Evolutionary conservation across 2,888 invertebrate genomes (phyloP).

Genomic region (Caenorhabditis sp.): DNA sequence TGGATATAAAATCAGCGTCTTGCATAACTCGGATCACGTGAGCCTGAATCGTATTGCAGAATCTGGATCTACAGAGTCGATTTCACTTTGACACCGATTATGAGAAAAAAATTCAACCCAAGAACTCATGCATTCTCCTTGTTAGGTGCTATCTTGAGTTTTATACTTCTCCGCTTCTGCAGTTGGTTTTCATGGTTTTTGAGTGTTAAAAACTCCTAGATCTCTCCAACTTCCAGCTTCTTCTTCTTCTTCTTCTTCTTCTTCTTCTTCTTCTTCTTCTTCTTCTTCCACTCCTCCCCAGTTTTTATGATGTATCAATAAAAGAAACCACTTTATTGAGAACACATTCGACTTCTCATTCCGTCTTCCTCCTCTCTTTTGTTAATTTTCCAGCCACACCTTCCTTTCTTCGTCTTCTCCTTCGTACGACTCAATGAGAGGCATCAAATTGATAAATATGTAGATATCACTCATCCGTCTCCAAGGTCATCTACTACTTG

Average conservation of each 20-base stretch:
- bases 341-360: slow-evolving; percentile 2
- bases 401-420: slow-evolving; percentile 4
- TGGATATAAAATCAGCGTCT: too few relatives aligned
- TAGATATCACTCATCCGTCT: slow-evolving; percentile 46
- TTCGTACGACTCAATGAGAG: slow-evolving; percentile 32
- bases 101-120: too few relatives aligned
- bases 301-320: slow-evolving; percentile 25
- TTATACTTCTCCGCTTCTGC: background rate
- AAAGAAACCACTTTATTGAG: slow-evolving; percentile 16
- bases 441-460: slow-evolving; percentile 61
- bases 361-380: slow-evolving; percentile 2
- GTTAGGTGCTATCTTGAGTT: too few relatives aligned
- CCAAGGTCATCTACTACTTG: slow-evolving; percentile 51
- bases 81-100: too few relatives aligned
- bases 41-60: too few relatives aligned
- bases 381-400: slow-evolving; percentile 40
- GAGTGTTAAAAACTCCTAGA: background rate
- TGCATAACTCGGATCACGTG: too few relatives aligned
- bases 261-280: too few relatives aligned
- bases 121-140: too few relatives aligned
- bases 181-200: too few relatives aligned
- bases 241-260: too few relatives aligned
- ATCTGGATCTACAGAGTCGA: too few relatives aligned
- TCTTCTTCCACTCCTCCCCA: slow-evolving; percentile 1
- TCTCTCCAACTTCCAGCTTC: slow-evolving; percentile 3